Conservation (phyloP, 2,113 vertebrate species). For the Lates calcarifer region DNA sequence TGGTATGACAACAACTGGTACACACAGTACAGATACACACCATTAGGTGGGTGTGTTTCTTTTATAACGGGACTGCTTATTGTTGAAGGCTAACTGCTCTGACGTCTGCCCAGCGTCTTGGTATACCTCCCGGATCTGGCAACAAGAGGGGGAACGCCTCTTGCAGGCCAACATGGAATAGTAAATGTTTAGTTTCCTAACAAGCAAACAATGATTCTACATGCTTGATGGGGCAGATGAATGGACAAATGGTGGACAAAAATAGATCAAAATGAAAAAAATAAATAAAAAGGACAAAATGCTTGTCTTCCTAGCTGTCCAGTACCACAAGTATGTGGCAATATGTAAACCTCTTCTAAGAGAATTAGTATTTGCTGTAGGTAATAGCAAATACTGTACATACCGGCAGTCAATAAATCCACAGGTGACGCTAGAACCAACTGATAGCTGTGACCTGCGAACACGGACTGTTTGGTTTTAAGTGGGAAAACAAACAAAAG, state of each 20-base stretch:
- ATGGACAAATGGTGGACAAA: background rate
- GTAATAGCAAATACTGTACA: background rate
- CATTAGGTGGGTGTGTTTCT: background rate
- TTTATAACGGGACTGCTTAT: background rate
- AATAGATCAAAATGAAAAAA: no score
- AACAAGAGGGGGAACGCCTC: background rate
- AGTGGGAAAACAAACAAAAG: conserved; percentile 16
- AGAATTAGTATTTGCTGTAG: no score
- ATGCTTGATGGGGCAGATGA: background rate
- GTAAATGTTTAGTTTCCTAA: background rate
- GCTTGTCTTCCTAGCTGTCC: no score
- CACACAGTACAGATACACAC: background rate
- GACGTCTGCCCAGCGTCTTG: background rate
- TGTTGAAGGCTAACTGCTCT: background rate
- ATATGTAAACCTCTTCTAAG: background rate
- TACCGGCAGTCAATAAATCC: background rate
- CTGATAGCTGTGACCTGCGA: background rate
- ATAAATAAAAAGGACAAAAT: no score
- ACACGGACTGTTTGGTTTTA: background rate
- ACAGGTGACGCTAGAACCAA: background rate
- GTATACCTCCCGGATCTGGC: background rate
- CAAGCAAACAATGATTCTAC: background rate
- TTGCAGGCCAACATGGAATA: background rate
- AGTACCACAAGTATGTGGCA: no score
- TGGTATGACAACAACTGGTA: conserved; percentile 3